Evolutionary conservation across 2,797 vertebrate genomes (phyloP).

Genomic region (Melanotaenia parkinsoni): DNA sequence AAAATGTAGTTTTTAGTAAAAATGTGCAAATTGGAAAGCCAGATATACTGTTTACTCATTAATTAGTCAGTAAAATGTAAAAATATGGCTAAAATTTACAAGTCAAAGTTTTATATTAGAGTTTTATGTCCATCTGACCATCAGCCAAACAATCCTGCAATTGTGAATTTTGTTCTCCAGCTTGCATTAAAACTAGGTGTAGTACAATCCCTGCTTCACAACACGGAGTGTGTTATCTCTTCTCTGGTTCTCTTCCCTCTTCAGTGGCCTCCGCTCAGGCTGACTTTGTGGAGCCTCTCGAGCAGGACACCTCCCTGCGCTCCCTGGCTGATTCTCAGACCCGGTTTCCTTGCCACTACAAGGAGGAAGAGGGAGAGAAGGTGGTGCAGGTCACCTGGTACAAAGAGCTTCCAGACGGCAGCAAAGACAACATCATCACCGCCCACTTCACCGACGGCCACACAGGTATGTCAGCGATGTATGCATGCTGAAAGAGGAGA

Average conservation of each 20-base stretch:
- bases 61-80: neutral
- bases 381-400: slow-evolving; percentile 84
- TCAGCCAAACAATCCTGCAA: no score
- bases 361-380: slow-evolving; percentile 21
- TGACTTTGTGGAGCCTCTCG: slow-evolving; percentile 72
- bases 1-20: neutral
- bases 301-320: slow-evolving; percentile 32
- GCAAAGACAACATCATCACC: slow-evolving; percentile 81
- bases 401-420: slow-evolving; percentile 72
- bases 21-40: no score
- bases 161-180: neutral
- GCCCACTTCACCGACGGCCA: slow-evolving; percentile 67
- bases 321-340: slow-evolving; percentile 70
- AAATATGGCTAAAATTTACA: neutral
- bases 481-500: no score
- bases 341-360: slow-evolving; percentile 87
- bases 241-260: neutral
- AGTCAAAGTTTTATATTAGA: neutral
- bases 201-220: neutral
- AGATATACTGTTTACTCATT: neutral
- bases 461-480: slow-evolving; percentile 39
- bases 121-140: neutral
- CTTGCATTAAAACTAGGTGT: neutral
- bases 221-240: neutral
- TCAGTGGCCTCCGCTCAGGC: slow-evolving; percentile 50